Evolutionary conservation across 64 coral and sea anemone genomes (phyloP).

Genomic region (Platygyra sinensis): DNA sequence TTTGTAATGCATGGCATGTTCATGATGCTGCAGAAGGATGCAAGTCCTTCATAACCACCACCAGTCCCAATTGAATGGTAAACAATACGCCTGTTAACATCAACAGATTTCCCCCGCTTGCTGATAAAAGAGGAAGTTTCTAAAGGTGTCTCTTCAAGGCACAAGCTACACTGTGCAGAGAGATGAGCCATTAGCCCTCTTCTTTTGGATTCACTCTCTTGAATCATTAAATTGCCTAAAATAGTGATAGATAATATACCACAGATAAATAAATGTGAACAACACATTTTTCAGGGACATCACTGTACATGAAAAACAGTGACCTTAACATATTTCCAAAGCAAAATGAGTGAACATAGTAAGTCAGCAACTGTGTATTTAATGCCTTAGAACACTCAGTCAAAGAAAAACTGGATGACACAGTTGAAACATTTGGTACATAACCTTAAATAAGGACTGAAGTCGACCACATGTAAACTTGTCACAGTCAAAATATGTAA

Average conservation of each 20-base stretch:
- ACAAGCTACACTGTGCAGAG: conserved; percentile 20
- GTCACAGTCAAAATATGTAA: too few species aligned
- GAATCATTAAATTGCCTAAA: conserved; percentile 6
- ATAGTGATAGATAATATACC: too few species aligned
- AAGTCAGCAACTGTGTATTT: too few species aligned
- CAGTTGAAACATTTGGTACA: too few species aligned
- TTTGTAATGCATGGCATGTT: conserved; percentile 6
- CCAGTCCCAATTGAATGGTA: not conserved
- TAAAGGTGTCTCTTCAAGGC: not conserved
- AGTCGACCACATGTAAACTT: too few species aligned
- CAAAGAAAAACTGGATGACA: too few species aligned
- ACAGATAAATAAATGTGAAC: conserved; percentile 37
- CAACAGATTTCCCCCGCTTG: not conserved
- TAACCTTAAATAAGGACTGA: too few species aligned
- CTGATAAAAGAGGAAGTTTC: not conserved
- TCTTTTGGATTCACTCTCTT: conserved; percentile 10
- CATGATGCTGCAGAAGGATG: conserved; percentile 20
- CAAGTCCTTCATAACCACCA: conserved; percentile 10
- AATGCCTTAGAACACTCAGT: too few species aligned
- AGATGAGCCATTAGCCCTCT: conserved; percentile 45
- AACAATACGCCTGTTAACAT: not conserved
- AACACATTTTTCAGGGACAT: not conserved
- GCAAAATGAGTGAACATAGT: too few species aligned
- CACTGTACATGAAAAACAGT: too few species aligned
- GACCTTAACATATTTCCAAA: too few species aligned